A percentile compares a stretch with the other conserved stretches of the same genome.
phyloP scores from a whole-genome alignment of 2,113 vertebrate species.

The Eulemur macaco region DNA sequence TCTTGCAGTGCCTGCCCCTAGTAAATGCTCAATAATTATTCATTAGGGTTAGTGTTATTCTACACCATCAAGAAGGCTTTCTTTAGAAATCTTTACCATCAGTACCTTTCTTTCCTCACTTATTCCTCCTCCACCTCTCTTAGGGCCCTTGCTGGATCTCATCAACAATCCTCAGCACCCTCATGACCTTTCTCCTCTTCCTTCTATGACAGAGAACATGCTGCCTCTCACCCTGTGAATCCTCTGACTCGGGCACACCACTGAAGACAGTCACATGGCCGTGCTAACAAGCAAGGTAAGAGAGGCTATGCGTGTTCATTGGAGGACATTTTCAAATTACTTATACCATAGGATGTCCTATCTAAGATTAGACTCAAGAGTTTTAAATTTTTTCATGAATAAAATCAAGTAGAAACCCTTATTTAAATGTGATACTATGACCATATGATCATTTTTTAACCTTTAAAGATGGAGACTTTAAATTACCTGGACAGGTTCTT shows the following conservation, averaged over 20 bases:
- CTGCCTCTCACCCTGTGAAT: background rate
- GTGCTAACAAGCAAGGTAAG: background rate
- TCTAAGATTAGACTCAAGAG: background rate
- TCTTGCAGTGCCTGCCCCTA: too few species aligned
- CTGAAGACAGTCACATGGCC: background rate
- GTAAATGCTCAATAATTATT: background rate
- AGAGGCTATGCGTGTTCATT: background rate
- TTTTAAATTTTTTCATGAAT: background rate
- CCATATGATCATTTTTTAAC: background rate
- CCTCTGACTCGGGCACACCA: background rate
- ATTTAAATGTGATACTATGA: background rate
- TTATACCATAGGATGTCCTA: background rate
- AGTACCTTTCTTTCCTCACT: background rate
- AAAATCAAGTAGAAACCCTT: background rate
- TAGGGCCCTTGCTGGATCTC: background rate
- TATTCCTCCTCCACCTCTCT: background rate
- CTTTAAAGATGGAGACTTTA: background rate
- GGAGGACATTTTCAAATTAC: background rate
- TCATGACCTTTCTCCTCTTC: background rate
- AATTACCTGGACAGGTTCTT: background rate
- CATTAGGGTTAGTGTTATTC: background rate
- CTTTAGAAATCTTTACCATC: background rate
- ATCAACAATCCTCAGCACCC: background rate
- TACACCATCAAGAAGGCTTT: background rate
- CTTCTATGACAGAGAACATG: background rate